Evolutionary conservation across 92 coral and sea anemone genomes (phyloP).

Genomic region (Epizoanthus rinbou): DNA sequence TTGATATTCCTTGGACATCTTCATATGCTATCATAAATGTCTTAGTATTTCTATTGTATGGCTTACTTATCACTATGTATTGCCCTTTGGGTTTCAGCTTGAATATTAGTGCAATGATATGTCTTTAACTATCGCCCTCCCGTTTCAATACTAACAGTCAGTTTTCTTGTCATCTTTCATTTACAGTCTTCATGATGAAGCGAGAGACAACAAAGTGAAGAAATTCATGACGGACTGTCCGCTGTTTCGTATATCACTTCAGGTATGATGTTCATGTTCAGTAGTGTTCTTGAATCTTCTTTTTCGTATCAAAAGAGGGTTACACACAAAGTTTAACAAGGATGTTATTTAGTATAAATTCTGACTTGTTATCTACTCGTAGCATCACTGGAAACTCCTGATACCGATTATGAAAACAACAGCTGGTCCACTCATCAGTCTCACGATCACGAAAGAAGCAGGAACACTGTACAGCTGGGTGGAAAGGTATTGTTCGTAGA

Average conservation of each 20-base stretch:
- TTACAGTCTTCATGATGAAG: slow-evolving; percentile 6
- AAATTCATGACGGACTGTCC: slow-evolving; percentile 5
- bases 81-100: no score
- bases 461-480: slow-evolving; percentile 2
- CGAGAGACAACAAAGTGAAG: background rate
- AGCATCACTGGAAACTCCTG: slow-evolving; percentile 35
- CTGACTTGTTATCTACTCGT: background rate
- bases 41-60: no score
- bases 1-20: no score
- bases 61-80: no score
- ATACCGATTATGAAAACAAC: background rate
- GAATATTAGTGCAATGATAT: no score
- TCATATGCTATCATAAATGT: no score
- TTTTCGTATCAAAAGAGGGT: background rate
- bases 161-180: background rate
- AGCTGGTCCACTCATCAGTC: background rate
- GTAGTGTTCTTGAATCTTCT: no score
- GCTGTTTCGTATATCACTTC: background rate
- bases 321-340: background rate
- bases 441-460: background rate
- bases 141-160: no score
- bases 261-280: background rate
- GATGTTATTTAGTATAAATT: background rate
- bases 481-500: slow-evolving; percentile 11
- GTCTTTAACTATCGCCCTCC: no score